phyloP scores from a whole-genome alignment of 2,113 vertebrate genomes.

The Narcine bancroftii region DNA sequence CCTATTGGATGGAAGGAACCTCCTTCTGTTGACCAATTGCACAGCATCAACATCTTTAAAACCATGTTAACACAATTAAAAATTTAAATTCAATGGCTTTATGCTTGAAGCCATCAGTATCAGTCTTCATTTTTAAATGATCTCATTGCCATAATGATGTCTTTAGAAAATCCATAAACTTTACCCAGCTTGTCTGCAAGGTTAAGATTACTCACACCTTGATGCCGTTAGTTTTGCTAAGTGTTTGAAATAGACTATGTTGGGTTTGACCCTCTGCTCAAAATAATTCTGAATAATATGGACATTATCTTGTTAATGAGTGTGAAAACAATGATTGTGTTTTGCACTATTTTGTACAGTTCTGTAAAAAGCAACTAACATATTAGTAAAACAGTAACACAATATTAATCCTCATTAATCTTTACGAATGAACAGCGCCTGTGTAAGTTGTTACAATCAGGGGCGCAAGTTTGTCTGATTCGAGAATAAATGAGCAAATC shows the following conservation, averaged over 20 bases:
- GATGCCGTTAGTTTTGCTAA: background rate
- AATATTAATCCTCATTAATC: background rate
- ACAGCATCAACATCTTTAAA: too few species aligned
- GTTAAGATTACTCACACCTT: slow-evolving; percentile 4
- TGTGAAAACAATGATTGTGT: background rate
- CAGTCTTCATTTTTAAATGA: background rate
- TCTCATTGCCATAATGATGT: slow-evolving; percentile 18
- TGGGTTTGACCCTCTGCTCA: background rate
- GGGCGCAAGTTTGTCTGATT: background rate
- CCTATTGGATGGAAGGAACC: too few species aligned
- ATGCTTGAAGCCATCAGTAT: background rate
- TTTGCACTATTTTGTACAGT: background rate
- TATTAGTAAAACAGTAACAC: background rate
- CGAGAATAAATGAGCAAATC: background rate
- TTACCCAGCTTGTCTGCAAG: background rate
- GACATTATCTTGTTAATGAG: background rate
- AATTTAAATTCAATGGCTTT: background rate
- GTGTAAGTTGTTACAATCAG: background rate
- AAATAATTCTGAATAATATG: background rate
- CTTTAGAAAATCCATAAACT: slow-evolving; percentile 1
- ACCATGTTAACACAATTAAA: too few species aligned
- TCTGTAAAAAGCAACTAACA: background rate
- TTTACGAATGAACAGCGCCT: background rate
- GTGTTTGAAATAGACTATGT: background rate
- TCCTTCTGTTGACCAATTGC: too few species aligned